phyloP scores from a whole-genome alignment of 2,797 vertebrate genomes.

The Pelobates cultripes region DNA sequence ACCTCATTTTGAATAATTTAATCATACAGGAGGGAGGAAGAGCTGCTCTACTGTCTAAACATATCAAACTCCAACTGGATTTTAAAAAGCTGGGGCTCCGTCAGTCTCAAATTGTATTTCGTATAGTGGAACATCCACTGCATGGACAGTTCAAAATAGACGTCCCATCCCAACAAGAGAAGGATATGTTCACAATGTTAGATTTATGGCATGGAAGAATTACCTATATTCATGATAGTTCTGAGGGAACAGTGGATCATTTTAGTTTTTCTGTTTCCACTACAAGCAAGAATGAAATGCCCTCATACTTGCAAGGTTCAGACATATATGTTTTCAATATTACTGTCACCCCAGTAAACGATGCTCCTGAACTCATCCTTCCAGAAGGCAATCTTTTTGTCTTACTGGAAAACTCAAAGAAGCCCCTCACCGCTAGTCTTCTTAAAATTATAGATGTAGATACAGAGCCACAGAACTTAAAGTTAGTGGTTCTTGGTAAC shows the following conservation, averaged over 20 bases:
- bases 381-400: constrained; percentile 85
- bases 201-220: constrained; percentile 84
- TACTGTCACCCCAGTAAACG: constrained; percentile 82
- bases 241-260: constrained; percentile 81
- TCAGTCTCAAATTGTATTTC: constrained; percentile 86
- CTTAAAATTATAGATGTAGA: constrained; percentile 82
- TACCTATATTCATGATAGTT: constrained; percentile 87
- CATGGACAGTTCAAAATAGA: constrained; percentile 82
- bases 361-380: constrained; percentile 83
- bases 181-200: constrained; percentile 83
- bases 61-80: constrained; percentile 83
- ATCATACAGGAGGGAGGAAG: constrained; percentile 82
- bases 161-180: constrained; percentile 70
- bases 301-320: constrained; percentile 73
- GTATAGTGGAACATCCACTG: constrained; percentile 76
- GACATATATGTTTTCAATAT: constrained; percentile 79
- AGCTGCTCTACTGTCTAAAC: constrained; percentile 80
- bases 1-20: constrained; percentile 81
- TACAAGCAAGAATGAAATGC: constrained; percentile 76
- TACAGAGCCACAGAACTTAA: constrained; percentile 72
- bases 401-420: constrained; percentile 85
- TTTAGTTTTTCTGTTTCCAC: constrained; percentile 84
- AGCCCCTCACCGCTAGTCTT: constrained; percentile 75
- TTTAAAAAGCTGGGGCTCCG: constrained; percentile 81
- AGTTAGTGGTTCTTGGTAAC: constrained; percentile 84